phyloP scores from a whole-genome alignment of 2,888 invertebrate species.

The Phyto melanocephala region DNA sequence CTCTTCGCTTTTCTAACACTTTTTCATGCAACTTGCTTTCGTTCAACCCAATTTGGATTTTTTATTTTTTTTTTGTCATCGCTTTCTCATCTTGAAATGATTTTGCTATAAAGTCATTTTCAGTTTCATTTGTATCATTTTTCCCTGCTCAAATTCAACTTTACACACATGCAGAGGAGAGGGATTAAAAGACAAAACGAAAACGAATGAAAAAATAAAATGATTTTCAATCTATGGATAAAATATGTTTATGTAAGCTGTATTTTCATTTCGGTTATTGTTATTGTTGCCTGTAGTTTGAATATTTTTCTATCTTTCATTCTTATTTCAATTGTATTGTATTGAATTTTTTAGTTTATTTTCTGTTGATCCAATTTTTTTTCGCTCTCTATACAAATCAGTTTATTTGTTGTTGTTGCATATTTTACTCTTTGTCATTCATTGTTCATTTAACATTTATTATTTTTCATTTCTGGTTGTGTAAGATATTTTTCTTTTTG shows the following conservation, averaged over 20 bases:
- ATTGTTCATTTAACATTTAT: constrained; percentile 40
- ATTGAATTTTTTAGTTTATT: constrained; percentile 18
- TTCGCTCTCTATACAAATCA: neutral
- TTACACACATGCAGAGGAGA: neutral
- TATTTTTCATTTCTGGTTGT: neutral
- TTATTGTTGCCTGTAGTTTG: constrained; percentile 6
- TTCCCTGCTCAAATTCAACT: neutral
- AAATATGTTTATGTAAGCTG: constrained; percentile 45
- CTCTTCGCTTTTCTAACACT: neutral
- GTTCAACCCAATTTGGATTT: constrained; percentile 36
- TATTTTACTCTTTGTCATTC: neutral
- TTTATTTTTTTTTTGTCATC: neutral
- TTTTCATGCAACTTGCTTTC: neutral
- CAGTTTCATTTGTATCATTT: constrained; percentile 28
- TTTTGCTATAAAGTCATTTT: constrained; percentile 49
- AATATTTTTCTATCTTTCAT: neutral
- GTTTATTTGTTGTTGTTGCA: neutral
- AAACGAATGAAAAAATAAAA: constrained; percentile 1
- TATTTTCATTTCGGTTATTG: constrained; percentile 26
- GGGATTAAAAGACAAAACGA: constrained; percentile 17
- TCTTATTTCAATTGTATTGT: constrained; percentile 10
- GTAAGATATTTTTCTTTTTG: neutral
- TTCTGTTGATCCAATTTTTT: constrained; percentile 16
- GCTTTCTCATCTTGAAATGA: constrained; percentile 2
- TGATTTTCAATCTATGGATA: constrained; percentile 54